A percentile compares a stretch with the other conserved stretches of the same genome.
Conservation (phyloP, 2,888 invertebrate species). For the Ochropleura leucogaster region DNA sequence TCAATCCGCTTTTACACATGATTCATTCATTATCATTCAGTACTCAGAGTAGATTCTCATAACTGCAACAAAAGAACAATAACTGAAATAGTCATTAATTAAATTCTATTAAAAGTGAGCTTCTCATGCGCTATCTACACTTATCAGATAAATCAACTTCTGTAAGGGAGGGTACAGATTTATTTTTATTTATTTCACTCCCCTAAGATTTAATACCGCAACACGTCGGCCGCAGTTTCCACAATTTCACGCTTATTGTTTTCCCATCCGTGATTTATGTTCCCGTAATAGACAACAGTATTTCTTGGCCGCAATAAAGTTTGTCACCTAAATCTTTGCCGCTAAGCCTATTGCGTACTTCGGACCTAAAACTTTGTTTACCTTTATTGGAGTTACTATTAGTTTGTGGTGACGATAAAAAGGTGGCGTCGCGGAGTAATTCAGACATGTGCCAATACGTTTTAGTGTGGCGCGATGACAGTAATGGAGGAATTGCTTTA, state of each 20-base stretch:
- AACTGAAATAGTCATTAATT: conserved; percentile 73
- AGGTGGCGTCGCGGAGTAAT: neutral
- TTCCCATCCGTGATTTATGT: conserved; percentile 90
- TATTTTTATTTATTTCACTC: conserved; percentile 90
- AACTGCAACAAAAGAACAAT: conserved; percentile 68
- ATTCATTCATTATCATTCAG: conserved; percentile 64
- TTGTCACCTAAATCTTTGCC: conserved; percentile 90
- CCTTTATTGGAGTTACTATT: conserved; percentile 47
- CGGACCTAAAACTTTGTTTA: conserved; percentile 66
- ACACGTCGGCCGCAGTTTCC: conserved; percentile 89
- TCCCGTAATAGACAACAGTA: conserved; percentile 88
- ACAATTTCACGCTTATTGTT: conserved; percentile 91
- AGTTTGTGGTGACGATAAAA: conserved; percentile 37
- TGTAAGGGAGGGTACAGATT: conserved; percentile 85
- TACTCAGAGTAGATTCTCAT: conserved; percentile 65
- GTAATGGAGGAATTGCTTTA: neutral
- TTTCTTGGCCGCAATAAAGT: conserved; percentile 89
- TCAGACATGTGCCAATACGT: neutral
- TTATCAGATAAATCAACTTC: conserved; percentile 87
- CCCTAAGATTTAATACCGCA: conserved; percentile 89
- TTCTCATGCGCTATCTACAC: conserved; percentile 66
- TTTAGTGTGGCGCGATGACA: neutral
- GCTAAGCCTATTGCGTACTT: conserved; percentile 85
- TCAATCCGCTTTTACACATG: conserved; percentile 60
- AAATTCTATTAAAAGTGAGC: conserved; percentile 76